phyloP scores from a whole-genome alignment of 2,888 invertebrate species.

The Leptopilina myrica region DNA sequence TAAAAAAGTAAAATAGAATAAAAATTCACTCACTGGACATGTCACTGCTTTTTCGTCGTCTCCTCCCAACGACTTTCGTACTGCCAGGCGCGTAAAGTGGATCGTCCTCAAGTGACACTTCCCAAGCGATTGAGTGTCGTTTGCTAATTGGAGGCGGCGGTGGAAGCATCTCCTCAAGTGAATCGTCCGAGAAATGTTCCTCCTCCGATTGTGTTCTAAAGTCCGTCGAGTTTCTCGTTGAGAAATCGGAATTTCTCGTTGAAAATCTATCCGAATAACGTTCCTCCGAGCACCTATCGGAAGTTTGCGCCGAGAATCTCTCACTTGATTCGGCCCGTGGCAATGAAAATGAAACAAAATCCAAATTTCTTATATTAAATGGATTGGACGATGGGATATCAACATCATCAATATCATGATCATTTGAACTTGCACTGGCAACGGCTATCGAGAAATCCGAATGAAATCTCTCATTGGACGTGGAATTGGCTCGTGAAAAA shows the following conservation, averaged over 20 bases:
- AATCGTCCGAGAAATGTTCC: constrained; percentile 89
- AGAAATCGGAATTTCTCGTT: constrained; percentile 72
- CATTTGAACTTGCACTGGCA: constrained; percentile 74
- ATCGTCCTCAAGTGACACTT: constrained; percentile 87
- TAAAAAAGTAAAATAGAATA: constrained; percentile 7
- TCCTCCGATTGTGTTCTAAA: constrained; percentile 77
- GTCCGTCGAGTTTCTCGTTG: constrained; percentile 73
- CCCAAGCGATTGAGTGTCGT: constrained; percentile 91
- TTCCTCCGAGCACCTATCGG: constrained; percentile 70
- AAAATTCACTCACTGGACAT: constrained; percentile 74
- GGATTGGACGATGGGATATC: constrained; percentile 74
- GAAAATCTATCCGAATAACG: constrained; percentile 72
- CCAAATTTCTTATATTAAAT: constrained; percentile 71
- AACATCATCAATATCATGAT: constrained; percentile 61
- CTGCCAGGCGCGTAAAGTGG: constrained; percentile 84
- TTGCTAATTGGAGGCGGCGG: constrained; percentile 81
- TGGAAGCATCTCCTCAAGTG: constrained; percentile 86
- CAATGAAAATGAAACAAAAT: constrained; percentile 69
- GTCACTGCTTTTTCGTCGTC: constrained; percentile 77
- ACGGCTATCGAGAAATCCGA: constrained; percentile 75
- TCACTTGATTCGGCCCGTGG: constrained; percentile 68
- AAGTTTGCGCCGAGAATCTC: constrained; percentile 66
- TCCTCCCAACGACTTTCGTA: constrained; percentile 80
- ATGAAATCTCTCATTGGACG: constrained; percentile 73
- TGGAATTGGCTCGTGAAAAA: constrained; percentile 74